Evolutionary conservation across 2,113 vertebrate species (phyloP), one percentile per base, ranked within the genome.

Genomic region (Myrmecobius fasciatus): DNA sequence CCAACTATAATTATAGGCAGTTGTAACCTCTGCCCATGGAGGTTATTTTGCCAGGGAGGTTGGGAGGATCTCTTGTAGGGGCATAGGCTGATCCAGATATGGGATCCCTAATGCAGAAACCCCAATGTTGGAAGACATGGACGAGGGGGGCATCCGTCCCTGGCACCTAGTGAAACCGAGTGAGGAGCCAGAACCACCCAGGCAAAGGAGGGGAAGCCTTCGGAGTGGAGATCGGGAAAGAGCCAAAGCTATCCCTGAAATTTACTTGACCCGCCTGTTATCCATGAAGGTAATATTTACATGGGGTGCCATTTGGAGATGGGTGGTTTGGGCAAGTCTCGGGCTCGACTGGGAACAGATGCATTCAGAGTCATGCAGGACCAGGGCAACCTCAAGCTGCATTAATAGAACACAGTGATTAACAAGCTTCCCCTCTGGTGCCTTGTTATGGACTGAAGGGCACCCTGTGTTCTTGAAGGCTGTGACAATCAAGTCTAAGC

Each of bases 131-230:
- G 99, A 99, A 97, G 99, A 99, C 88, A 99, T 99, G n/a, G 99
- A 99, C n/a, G 99, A 99, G 96, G 99, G 99, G 0, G 99, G 99
- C 25, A 98, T 99, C 96, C 99, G 99, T 95, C 98, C 99, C 93
- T 99, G 99, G 99, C 99, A 99, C 97, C 98, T 99, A 96, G 99
- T 99, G 54, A 99, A 99, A 96, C 99, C 99, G 49, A 99, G 99
- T 2, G 99, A 99, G 97, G 99, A 99, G 96, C 99, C 99, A 0
- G 99, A 99, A 93, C 99, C 99, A 28, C 99, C 99, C 93, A 99
- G 99, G 98, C 99, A 99, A 96, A 99, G 99, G 20, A 98, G 99
- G 95, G 99, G 99, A 94, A 99, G 99, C 96, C 97, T 99, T 83
- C 99, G 99, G 94, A 92, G 97, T 0, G 97, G 97, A 91, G 99